Evolutionary conservation across 2,113 vertebrate genomes (phyloP), one percentile per base, ranked within the genome.

Genomic region (Oceanites oceanicus): DNA sequence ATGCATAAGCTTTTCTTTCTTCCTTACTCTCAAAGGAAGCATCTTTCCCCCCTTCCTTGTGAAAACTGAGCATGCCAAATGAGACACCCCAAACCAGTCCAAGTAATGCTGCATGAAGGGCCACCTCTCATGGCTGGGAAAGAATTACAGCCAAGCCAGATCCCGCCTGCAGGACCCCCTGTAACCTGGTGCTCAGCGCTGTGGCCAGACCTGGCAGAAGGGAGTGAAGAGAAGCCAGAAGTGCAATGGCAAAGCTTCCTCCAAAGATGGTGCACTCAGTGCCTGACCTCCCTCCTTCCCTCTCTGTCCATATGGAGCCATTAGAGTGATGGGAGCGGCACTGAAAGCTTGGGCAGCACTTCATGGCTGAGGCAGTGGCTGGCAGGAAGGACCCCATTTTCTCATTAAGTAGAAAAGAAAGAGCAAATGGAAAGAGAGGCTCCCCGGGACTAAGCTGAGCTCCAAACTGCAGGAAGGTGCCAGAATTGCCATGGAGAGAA

Each of bases 391-490:
- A 75, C 49, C 19, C 16, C 40, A 27, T 78, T 85, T 94, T 81
- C 56, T 42, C 53, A 59, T 73, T 50, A 94, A 72, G 44, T 4
- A 45, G 44, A 59, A 61, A 36, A 58, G 59, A 66, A 17, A 80
- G 29, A 72, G 53, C 40, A 92, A 95, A 92, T 65, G 66, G 77
- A 68, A 94, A 61, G 56, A 67, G 13, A 91, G 13, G 52, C 18
- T 96, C 27, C 52, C 15, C 0, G 0, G 70, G 56, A 89, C n/a
- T 15, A 16, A 95, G 58, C 40, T 76, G 75, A 94, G 75, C 79
- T 94, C 71, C 49, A 61, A 50, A 68, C 70, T 42, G 61, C 14
- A n/a, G 53, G 34, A 85, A 4, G 3, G 49, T 88, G 77, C 87
- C 90, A 92, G 70, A 75, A 96, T 3, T 86, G 59, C 38, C 13